These are phyloP conservation scores for Gymnodraco acuticeps DNA, from an alignment of 2,797 vertebrate species.

Conservation along the genomic window DNA sequence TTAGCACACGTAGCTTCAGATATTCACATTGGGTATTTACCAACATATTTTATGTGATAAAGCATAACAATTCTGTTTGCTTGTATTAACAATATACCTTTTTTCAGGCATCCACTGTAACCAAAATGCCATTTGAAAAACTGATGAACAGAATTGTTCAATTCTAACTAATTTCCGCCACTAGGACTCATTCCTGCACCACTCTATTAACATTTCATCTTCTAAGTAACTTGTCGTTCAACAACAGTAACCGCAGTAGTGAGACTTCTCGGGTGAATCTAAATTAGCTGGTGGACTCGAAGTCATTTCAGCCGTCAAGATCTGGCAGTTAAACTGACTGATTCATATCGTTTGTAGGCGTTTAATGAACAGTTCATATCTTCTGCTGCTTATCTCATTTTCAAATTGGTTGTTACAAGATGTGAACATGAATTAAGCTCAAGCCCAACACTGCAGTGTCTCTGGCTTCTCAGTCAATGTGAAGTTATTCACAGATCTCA, in stretches of 20 bases:
- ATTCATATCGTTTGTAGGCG: not conserved
- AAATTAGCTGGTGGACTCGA: not conserved
- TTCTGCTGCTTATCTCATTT: not conserved
- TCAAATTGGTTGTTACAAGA: not conserved
- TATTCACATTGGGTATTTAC: too few species aligned
- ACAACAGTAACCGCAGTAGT: not conserved
- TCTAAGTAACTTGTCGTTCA: not conserved
- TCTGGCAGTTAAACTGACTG: not conserved
- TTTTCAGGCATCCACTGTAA: too few species aligned
- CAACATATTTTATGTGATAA: too few species aligned
- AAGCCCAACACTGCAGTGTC: not conserved
- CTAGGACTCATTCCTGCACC: too few species aligned
- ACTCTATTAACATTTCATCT: too few species aligned
- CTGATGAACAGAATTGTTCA: too few species aligned
- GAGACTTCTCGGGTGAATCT: not conserved
- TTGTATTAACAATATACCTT: too few species aligned
- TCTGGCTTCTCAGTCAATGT: not conserved
- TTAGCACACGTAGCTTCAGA: too few species aligned
- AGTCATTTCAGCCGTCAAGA: not conserved
- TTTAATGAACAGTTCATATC: not conserved
- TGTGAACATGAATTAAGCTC: not conserved
- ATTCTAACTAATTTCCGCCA: too few species aligned
- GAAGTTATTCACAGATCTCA: too few species aligned
- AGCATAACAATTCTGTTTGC: too few species aligned
- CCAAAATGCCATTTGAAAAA: too few species aligned